phyloP scores from a whole-genome alignment of 2,113 vertebrate genomes.

The Rhinolophus ferrumequinum region DNA sequence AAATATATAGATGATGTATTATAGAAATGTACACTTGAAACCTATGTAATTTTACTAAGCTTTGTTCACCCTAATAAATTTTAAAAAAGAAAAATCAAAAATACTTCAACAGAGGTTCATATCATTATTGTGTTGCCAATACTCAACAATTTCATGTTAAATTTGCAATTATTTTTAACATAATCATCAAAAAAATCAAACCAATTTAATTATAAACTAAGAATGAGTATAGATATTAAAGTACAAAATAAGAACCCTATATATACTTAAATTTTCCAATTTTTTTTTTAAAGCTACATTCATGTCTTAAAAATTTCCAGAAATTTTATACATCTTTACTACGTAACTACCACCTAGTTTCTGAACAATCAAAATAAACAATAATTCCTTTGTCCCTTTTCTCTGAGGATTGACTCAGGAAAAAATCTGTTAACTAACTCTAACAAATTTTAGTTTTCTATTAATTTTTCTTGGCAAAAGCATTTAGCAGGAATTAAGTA shows the following conservation, averaged over 20 bases:
- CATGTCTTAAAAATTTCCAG: background rate
- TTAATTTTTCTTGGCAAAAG: constrained; percentile 29
- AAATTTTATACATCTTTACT: background rate
- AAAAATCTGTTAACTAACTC: background rate
- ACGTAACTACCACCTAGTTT: background rate
- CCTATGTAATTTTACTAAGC: too few species aligned
- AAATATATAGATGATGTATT: too few species aligned
- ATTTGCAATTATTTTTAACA: background rate
- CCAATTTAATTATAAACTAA: background rate
- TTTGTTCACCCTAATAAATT: too few species aligned
- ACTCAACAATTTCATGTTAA: background rate
- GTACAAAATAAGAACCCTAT: background rate
- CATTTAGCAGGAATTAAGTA: background rate
- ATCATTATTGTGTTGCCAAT: background rate
- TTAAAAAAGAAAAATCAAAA: background rate
- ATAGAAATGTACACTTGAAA: too few species aligned
- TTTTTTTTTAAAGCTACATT: background rate
- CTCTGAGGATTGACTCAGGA: background rate
- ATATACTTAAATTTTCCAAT: background rate
- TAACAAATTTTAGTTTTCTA: background rate
- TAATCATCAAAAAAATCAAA: constrained; percentile 1
- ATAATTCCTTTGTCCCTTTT: background rate
- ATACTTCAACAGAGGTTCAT: background rate
- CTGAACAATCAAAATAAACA: constrained; percentile 11
- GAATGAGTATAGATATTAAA: background rate